A percentile compares a stretch with the other conserved stretches of the same genome.
Evolutionary conservation across 1,140 invertebrate genomes (phyloP).

Genomic region (Leguminivora glycinivorella): DNA sequence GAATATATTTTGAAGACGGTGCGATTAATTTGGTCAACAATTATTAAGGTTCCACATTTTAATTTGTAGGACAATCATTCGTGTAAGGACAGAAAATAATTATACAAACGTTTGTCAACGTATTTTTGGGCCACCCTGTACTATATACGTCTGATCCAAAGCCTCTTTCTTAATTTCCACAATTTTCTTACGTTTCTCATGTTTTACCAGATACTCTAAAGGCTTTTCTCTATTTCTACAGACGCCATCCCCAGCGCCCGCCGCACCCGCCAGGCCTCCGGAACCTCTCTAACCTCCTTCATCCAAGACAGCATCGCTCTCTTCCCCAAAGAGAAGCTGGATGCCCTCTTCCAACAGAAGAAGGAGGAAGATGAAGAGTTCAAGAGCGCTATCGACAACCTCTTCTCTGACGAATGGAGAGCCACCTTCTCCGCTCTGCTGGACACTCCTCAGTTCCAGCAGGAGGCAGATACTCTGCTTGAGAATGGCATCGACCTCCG

Average conservation of each 20-base stretch:
- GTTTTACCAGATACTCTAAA: too few species aligned
- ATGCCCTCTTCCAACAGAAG: slow-evolving; percentile 61
- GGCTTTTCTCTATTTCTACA: neutral
- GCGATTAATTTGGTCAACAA: too few species aligned
- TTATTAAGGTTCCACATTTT: too few species aligned
- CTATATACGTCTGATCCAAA: too few species aligned
- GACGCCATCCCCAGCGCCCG: slow-evolving; percentile 37
- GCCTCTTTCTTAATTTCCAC: too few species aligned
- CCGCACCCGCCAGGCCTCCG: slow-evolving; percentile 47
- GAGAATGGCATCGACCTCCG: slow-evolving; percentile 57
- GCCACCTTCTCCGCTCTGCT: slow-evolving; percentile 51
- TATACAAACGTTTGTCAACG: too few species aligned
- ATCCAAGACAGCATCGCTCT: slow-evolving; percentile 49
- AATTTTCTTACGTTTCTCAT: too few species aligned
- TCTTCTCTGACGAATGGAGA: slow-evolving; percentile 58
- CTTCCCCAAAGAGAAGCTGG: slow-evolving; percentile 60
- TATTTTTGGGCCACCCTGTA: too few species aligned
- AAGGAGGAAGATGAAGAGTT: slow-evolving; percentile 59
- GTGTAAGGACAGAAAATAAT: too few species aligned
- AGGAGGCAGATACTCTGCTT: slow-evolving; percentile 47
- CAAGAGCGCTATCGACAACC: slow-evolving; percentile 55
- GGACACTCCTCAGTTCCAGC: slow-evolving; percentile 55
- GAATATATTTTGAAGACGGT: too few species aligned
- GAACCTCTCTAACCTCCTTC: slow-evolving; percentile 47
- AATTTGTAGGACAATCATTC: too few species aligned